phyloP scores from a whole-genome alignment of 2,888 invertebrate genomes.

The Erebia palarica region DNA sequence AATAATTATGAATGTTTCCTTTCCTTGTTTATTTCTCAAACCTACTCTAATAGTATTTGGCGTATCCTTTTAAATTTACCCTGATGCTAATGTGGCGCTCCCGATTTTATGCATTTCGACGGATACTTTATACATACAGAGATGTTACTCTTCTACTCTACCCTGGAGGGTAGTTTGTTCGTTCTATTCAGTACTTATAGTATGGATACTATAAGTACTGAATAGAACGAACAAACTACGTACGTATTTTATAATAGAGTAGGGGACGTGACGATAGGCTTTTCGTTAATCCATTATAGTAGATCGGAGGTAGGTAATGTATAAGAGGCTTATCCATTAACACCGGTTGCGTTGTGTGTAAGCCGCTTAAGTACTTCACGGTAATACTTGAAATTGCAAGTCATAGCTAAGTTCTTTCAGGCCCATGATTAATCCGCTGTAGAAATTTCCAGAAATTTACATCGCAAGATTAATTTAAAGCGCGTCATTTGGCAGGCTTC shows the following conservation, averaged over 20 bases:
- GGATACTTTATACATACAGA: too few relatives aligned
- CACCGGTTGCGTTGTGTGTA: background rate
- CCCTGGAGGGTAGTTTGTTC: too few relatives aligned
- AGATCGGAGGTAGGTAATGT: background rate
- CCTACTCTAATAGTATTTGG: too few relatives aligned
- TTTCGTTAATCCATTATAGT: slow-evolving; percentile 2
- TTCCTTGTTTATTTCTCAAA: too few relatives aligned
- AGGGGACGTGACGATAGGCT: background rate
- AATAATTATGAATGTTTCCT: too few relatives aligned
- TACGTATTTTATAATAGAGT: background rate
- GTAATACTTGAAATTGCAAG: slow-evolving; percentile 43
- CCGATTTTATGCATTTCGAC: too few relatives aligned
- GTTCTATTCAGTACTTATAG: too few relatives aligned
- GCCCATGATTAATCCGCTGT: slow-evolving; percentile 51
- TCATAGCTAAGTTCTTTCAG: slow-evolving; percentile 46
- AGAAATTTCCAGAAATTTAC: slow-evolving; percentile 36
- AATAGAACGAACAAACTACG: too few relatives aligned
- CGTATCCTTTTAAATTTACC: too few relatives aligned
- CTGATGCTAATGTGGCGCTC: too few relatives aligned
- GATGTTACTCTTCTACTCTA: too few relatives aligned
- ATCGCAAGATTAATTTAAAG: slow-evolving; percentile 39
- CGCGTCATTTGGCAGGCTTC: slow-evolving; percentile 36
- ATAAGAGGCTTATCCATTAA: slow-evolving; percentile 7
- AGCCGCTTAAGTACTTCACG: slow-evolving; percentile 16
- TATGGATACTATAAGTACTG: too few relatives aligned